Evolutionary conservation across 2,797 vertebrate genomes (phyloP).

Genomic region (Smutsia temminckii): DNA sequence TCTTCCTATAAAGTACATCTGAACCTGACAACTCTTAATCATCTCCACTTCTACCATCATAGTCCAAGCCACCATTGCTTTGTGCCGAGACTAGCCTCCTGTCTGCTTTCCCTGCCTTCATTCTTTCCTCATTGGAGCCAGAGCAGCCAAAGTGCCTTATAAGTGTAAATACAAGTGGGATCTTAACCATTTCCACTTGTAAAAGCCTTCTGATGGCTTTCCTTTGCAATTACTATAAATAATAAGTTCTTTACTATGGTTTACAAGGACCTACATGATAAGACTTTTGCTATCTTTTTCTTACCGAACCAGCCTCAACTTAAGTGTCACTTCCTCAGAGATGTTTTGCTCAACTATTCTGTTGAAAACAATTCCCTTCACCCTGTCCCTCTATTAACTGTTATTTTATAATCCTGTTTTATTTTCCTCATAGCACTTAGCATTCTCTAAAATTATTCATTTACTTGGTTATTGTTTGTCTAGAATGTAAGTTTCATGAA

Average conservation of each 20-base stretch:
- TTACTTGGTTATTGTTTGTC: constrained; percentile 8
- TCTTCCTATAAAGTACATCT: constrained; percentile 37
- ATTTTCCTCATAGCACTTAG: constrained; percentile 37
- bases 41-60: not conserved
- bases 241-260: not conserved
- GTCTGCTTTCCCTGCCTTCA: not conserved
- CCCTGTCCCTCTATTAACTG: not conserved
- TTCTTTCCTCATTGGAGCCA: not conserved
- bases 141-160: not conserved
- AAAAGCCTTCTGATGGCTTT: constrained; percentile 1
- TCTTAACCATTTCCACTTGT: constrained; percentile 30
- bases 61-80: not conserved
- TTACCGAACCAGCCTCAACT: not conserved
- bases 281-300: not conserved
- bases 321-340: constrained; percentile 19
- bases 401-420: constrained; percentile 43
- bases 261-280: not conserved
- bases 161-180: constrained; percentile 15
- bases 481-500: constrained; percentile 51
- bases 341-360: constrained; percentile 13
- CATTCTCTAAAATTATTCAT: constrained; percentile 41
- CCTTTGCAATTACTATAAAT: constrained; percentile 45
- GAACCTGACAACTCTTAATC: not conserved
- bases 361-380: constrained; percentile 35
- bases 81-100: not conserved